A percentile compares a stretch with the other conserved stretches of the same genome.
These are phyloP conservation scores for Oenanthe oenanthe DNA, from an alignment of 2,113 vertebrate species.

Conservation along the genomic window DNA sequence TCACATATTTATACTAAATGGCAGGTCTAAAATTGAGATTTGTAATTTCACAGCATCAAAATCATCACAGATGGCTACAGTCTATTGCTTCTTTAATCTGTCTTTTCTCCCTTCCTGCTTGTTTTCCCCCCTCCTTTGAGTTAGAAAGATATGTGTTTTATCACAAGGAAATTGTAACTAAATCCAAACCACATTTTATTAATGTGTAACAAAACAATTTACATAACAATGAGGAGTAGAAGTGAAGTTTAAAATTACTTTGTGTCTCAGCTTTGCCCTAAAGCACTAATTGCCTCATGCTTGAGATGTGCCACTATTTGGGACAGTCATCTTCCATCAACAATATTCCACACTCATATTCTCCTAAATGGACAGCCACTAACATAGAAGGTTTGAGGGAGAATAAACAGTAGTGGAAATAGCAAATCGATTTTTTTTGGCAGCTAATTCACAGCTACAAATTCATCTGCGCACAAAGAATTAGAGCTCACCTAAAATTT, in stretches of 20 bases:
- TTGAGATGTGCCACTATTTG: neutral
- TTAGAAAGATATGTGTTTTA: neutral
- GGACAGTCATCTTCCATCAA: neutral
- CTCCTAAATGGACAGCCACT: neutral
- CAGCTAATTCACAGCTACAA: neutral
- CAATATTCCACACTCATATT: neutral
- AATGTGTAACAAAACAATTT: constrained; percentile 37
- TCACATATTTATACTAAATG: constrained; percentile 65
- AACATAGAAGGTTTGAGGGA: neutral
- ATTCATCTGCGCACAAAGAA: neutral
- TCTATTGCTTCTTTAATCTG: constrained; percentile 66
- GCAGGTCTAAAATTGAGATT: constrained; percentile 64
- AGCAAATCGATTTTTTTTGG: neutral
- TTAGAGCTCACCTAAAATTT: neutral
- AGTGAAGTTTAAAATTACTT: neutral
- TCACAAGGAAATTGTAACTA: constrained; percentile 7
- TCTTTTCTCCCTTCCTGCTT: constrained; percentile 22
- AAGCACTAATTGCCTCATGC: constrained; percentile 16
- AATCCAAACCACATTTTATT: constrained; percentile 39
- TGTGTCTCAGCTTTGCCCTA: constrained; percentile 1
- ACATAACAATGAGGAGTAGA: constrained; percentile 12
- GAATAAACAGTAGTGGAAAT: neutral
- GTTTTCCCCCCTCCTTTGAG: neutral
- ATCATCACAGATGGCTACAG: constrained; percentile 56
- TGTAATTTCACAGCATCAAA: constrained; percentile 58